phyloP scores from a whole-genome alignment of 2,888 invertebrate genomes.

The Apotomis capreana region DNA sequence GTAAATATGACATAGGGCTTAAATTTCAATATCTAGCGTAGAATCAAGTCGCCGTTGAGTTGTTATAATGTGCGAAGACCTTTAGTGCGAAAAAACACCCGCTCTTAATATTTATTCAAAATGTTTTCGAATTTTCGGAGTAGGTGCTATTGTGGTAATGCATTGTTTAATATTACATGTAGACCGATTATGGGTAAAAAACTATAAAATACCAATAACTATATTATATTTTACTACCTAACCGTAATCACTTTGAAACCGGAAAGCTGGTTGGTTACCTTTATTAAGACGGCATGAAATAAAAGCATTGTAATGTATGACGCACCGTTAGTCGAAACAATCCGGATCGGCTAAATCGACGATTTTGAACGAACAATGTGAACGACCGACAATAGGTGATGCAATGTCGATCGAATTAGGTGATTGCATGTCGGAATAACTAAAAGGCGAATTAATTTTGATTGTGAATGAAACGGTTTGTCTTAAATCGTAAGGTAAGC shows the following conservation, averaged over 20 bases:
- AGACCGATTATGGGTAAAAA: background rate
- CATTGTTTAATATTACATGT: too few relatives aligned
- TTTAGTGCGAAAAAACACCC: too few relatives aligned
- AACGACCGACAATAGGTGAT: conserved; percentile 30
- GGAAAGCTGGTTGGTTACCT: background rate
- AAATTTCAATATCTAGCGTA: too few relatives aligned
- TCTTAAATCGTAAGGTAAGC: conserved; percentile 11
- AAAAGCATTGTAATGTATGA: conserved; percentile 27
- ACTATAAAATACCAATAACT: background rate
- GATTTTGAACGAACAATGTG: conserved; percentile 21
- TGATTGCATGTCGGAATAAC: conserved; percentile 27
- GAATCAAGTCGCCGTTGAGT: too few relatives aligned
- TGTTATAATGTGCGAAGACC: too few relatives aligned
- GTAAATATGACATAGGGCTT: too few relatives aligned
- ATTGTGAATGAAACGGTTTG: conserved; percentile 17
- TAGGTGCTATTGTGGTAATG: too few relatives aligned
- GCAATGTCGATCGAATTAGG: conserved; percentile 20
- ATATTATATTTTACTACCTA: background rate
- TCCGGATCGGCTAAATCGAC: conserved; percentile 22
- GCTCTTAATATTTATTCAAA: too few relatives aligned
- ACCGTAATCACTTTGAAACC: background rate
- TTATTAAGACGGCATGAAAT: conserved; percentile 4
- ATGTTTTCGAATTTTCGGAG: too few relatives aligned
- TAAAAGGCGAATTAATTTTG: conserved; percentile 3
- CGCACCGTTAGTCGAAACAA: conserved; percentile 23